Evolutionary conservation across 2,797 vertebrate genomes (phyloP).

Genomic region (Tapera naevia): DNA sequence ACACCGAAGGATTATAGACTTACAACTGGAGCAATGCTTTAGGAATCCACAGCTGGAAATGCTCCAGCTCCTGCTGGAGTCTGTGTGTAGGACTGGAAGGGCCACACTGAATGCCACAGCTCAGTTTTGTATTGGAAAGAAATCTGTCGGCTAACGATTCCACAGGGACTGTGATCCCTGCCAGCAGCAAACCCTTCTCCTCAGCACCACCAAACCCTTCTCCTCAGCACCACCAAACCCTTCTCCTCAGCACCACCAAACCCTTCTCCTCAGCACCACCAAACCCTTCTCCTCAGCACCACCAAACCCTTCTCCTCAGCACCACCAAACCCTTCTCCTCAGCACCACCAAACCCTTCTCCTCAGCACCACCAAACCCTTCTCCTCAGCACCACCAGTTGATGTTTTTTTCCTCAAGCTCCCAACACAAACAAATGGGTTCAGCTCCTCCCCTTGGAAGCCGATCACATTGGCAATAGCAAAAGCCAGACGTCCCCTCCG

Average conservation of each 20-base stretch:
- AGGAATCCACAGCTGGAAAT: background rate
- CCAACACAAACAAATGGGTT: accelerated
- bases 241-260: too few species aligned
- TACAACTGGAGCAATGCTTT: background rate
- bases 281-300: too few species aligned
- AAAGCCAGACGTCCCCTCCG: too few species aligned
- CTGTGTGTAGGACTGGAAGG: accelerated
- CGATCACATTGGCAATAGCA: background rate
- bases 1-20: background rate
- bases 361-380: too few species aligned
- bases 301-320: too few species aligned
- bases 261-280: too few species aligned
- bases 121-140: background rate
- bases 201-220: background rate
- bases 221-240: too few species aligned
- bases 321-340: too few species aligned
- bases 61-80: background rate
- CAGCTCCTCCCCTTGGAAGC: background rate
- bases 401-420: background rate
- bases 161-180: accelerated
- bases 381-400: background rate
- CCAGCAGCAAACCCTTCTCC: background rate
- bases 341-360: too few species aligned
- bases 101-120: background rate
- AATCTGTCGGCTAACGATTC: background rate